Base-by-base conservation (phyloP, 35 echinoderm and acorn worm genomes). In the Diadema setosum region DNA sequence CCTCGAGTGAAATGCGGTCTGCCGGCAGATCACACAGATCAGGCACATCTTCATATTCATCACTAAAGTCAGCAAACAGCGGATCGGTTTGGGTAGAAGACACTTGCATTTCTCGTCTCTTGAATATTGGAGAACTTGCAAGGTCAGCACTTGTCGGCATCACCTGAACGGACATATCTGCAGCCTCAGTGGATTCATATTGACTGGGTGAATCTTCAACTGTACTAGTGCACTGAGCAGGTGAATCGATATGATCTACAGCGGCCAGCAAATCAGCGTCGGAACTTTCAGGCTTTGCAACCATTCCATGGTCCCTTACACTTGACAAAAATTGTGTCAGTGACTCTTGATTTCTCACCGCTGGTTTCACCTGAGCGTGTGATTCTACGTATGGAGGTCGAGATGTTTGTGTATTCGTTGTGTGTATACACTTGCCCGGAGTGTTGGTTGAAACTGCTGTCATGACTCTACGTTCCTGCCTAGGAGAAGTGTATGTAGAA, bases 151-250 rank as follows among this genome's bases (percentile, higher is more conserved):
- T 70, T 16, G 81, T 81, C 5, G 88, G 88, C 39, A 69, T 90
- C 15, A 83, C 88, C 36, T 90, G 88, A 24, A 90, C 81, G 32
- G 88, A 83, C 11, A 65, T 90, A 52, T 90, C 88, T n/a, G 58
- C 80, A 74, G 60, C 58, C 23, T 69, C 81, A 35, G 44, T 32
- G 23, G 14, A 35, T 30, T 90, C 88, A 35, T 84, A 90, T 39
- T 90, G 88, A 64, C 69, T 58, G 15, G 59, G 39, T 42, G 63
- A 83, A 70, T 90, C 41, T 36, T 61, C 60, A 14, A 46, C 58
- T 3, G 42, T 61, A 16, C 39, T 52, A 36, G 50, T 61, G 84
- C 56, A 90, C 50, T 90, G 88, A 7, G 80, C 44, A 35, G 80
- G 42, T 27, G 83, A 45, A 70, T 43, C 50, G 31, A 34, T 90